Conservation (phyloP, 1,140 invertebrate species). For the Elymnias hypermnestra region DNA sequence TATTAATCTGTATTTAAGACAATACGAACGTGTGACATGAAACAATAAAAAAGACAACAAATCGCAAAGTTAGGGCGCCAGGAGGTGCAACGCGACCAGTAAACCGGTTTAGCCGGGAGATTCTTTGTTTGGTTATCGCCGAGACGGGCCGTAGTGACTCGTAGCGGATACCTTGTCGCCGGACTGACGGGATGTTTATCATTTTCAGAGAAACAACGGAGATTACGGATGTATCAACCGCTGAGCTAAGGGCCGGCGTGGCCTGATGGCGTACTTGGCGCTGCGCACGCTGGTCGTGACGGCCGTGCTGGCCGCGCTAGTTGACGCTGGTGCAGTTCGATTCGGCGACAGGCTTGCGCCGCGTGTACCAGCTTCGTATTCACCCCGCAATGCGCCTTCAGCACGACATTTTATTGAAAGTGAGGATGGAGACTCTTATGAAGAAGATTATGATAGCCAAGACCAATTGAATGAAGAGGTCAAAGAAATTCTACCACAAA, state of each 20-base stretch:
- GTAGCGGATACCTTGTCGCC: slow-evolving; percentile 25
- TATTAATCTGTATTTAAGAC: too few species aligned
- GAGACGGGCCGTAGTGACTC: slow-evolving; percentile 41
- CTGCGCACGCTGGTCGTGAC: slow-evolving; percentile 39
- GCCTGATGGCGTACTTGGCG: slow-evolving; percentile 46
- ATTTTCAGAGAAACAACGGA: slow-evolving; percentile 47
- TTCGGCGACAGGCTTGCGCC: slow-evolving; percentile 71
- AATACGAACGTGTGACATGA: too few species aligned
- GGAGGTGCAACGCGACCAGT: slow-evolving; percentile 44
- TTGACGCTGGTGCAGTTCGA: slow-evolving; percentile 43
- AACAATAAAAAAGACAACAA: slow-evolving; percentile 51
- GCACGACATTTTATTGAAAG: slow-evolving; percentile 35
- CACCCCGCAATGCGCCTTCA: slow-evolving; percentile 46
- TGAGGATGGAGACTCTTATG: slow-evolving; percentile 46
- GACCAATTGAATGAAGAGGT: slow-evolving; percentile 29
- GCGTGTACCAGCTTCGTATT: slow-evolving; percentile 57
- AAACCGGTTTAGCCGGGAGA: slow-evolving; percentile 60
- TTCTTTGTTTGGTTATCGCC: slow-evolving; percentile 64
- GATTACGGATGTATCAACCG: slow-evolving; percentile 50
- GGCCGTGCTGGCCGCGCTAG: slow-evolving; percentile 38
- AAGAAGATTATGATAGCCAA: slow-evolving; percentile 47
- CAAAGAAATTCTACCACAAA: slow-evolving; percentile 40
- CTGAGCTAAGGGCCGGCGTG: slow-evolving; percentile 49
- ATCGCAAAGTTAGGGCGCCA: slow-evolving; percentile 59
- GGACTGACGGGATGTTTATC: slow-evolving; percentile 41